Evolutionary conservation across 1,140 invertebrate species (phyloP).

Genomic region (Neodiprion virginianus): DNA sequence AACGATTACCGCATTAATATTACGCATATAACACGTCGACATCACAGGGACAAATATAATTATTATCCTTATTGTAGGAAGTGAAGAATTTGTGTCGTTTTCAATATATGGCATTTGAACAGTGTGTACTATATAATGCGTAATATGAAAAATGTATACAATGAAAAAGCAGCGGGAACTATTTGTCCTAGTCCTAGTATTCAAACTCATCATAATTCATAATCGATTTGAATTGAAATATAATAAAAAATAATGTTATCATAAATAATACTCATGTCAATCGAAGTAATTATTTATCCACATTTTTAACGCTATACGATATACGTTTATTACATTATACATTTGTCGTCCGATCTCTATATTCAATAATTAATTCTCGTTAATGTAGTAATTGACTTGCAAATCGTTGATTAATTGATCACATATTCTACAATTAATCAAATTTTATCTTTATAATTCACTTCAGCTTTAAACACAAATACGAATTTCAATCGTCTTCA

Average conservation of each 20-base stretch:
- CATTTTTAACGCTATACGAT: not conserved
- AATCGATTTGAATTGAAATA: constrained; percentile 46
- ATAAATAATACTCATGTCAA: constrained; percentile 4
- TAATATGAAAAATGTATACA: constrained; percentile 41
- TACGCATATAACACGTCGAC: not conserved
- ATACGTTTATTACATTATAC: too few species aligned
- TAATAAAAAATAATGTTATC: constrained; percentile 45
- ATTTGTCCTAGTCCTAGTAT: constrained; percentile 48
- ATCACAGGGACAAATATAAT: not conserved
- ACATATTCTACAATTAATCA: too few species aligned
- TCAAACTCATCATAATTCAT: constrained; percentile 47
- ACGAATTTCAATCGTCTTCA: too few species aligned
- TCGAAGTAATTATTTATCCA: not conserved
- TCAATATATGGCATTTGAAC: not conserved
- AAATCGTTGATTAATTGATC: too few species aligned
- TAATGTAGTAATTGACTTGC: too few species aligned
- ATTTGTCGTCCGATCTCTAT: too few species aligned
- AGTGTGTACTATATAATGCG: not conserved
- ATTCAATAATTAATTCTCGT: too few species aligned
- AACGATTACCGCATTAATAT: not conserved
- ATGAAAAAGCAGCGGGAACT: constrained; percentile 40
- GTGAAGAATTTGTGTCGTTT: not conserved
- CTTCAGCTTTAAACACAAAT: too few species aligned
- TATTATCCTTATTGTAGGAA: not conserved
- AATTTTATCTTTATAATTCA: too few species aligned